Percentiles rank a stretch among this genome's conserved stretches.
These are phyloP conservation scores for Timandra comae DNA, from an alignment of 2,888 invertebrate species.

Conservation along the genomic window DNA sequence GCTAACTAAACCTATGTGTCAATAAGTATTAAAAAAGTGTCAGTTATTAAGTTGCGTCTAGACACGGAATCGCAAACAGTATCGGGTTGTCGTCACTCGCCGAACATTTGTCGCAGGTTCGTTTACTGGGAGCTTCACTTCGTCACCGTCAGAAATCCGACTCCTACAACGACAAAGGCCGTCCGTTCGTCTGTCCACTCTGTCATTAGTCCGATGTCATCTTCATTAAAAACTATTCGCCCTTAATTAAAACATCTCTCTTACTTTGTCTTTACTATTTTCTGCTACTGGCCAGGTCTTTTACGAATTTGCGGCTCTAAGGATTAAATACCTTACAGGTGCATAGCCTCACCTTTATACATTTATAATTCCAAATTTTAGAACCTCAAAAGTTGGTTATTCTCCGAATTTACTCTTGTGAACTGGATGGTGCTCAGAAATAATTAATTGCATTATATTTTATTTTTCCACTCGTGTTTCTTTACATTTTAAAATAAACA, in stretches of 20 bases:
- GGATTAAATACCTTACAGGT: background rate
- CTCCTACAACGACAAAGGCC: conserved; percentile 8
- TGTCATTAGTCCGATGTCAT: conserved; percentile 10
- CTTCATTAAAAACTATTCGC: conserved; percentile 14
- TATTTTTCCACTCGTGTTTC: too few relatives aligned
- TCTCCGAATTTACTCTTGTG: too few relatives aligned
- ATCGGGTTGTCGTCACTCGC: background rate
- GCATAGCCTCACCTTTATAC: too few relatives aligned
- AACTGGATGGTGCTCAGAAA: too few relatives aligned
- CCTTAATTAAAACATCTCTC: conserved; percentile 9
- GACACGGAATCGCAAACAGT: background rate
- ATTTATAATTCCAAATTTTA: too few relatives aligned
- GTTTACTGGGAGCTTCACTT: background rate
- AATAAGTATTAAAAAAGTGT: too few relatives aligned
- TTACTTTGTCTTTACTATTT: conserved; percentile 2
- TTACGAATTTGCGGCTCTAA: background rate
- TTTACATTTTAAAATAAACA: too few relatives aligned
- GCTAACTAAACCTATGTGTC: too few relatives aligned
- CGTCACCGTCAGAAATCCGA: conserved; percentile 3
- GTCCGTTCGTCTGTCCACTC: conserved; percentile 7
- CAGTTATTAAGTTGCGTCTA: too few relatives aligned
- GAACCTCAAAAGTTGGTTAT: too few relatives aligned
- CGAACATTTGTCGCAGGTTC: background rate
- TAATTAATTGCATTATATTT: too few relatives aligned
- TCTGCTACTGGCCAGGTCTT: background rate